Evolutionary conservation across 2,797 vertebrate species (phyloP), one percentile per base, ranked within the genome.

Genomic region (Loris lydekkerianus): DNA sequence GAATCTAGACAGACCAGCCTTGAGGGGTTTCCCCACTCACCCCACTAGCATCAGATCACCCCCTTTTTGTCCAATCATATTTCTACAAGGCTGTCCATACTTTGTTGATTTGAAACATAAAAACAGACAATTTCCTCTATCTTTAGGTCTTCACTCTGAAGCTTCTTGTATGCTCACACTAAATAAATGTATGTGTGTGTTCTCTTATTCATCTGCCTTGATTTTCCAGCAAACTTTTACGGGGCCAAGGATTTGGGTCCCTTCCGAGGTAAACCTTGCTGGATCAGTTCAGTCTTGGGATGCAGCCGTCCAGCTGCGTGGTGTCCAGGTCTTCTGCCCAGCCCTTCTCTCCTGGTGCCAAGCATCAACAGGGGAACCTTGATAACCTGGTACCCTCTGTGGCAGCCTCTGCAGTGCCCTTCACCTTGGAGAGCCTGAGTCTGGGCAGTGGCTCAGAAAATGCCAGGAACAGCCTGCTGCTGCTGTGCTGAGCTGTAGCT

Each of bases 341-440:
- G 2, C 14, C 21, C 43, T 23, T 49, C 27, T 65, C 31, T 88
- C 46, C 61, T 70, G 65, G 76, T 27, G 31, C n/a, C 65, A 29
- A 1, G 9, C 0, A 6, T 31, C 56, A 29, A 8, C 3, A 43
- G 70, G 21, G 15, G 5, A 8, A 9, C 61, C 21, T 4, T 13
- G 77, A 77, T n/a, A 67, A 17, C n/a, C 63, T 17, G 81, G 34
- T 9, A 1, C n/a, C 63, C 34, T 73, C 76, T 5, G 5, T 15
- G 46, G 86, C 77, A 46, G 69, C 27, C 17, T 46, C 76, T 25
- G 89, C 91, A 86, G 31, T 49, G 82, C 43, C 65, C 61, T 93
- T 96, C 73, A 70, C 80, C 85, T 72, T 67, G 46, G 58, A 63
- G 27, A 76, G 43, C 40, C 84, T 4, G 37, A 70, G 58, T 37